Evolutionary conservation across 92 coral and sea anemone genomes (phyloP).

Genomic region (Montipora capitata): DNA sequence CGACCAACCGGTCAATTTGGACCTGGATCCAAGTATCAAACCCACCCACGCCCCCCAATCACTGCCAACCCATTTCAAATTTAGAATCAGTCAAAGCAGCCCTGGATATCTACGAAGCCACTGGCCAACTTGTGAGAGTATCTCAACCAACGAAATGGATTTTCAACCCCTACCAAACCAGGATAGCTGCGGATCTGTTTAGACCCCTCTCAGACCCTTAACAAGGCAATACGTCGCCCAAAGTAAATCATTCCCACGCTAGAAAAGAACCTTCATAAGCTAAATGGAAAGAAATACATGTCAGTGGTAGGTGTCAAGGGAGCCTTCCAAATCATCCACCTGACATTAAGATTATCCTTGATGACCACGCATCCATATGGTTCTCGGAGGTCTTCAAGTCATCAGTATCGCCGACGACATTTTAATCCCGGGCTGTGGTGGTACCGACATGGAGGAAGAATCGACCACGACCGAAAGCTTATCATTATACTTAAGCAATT

Average conservation of each 20-base stretch:
- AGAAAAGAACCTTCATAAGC: conserved; percentile 48
- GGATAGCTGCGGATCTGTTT: too few species aligned
- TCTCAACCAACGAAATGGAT: too few species aligned
- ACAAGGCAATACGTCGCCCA: conserved; percentile 48
- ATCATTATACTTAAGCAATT: conserved; percentile 32
- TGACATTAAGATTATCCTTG: conserved; percentile 23
- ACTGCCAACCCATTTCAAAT: too few species aligned
- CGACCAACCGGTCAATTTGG: too few species aligned
- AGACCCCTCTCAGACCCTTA: conserved; percentile 55
- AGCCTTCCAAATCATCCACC: conserved; percentile 37
- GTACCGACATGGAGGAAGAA: conserved; percentile 5
- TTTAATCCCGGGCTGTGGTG: conserved; percentile 47
- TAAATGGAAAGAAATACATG: conserved; percentile 28
- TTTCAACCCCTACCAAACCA: too few species aligned
- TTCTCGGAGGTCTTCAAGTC: conserved; percentile 43
- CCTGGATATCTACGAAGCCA: too few species aligned
- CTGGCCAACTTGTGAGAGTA: too few species aligned
- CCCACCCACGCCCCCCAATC: too few species aligned
- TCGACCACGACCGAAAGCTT: conserved; percentile 25
- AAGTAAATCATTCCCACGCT: conserved; percentile 43
- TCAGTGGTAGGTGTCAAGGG: conserved; percentile 25
- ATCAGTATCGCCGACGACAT: conserved; percentile 45
- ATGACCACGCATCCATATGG: conserved; percentile 44
- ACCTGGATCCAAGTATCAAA: too few species aligned
- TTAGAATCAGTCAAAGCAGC: too few species aligned